These are phyloP conservation scores for Cryptotis parvus DNA, from an alignment of 2,113 vertebrate species.

Conservation along the genomic window DNA sequence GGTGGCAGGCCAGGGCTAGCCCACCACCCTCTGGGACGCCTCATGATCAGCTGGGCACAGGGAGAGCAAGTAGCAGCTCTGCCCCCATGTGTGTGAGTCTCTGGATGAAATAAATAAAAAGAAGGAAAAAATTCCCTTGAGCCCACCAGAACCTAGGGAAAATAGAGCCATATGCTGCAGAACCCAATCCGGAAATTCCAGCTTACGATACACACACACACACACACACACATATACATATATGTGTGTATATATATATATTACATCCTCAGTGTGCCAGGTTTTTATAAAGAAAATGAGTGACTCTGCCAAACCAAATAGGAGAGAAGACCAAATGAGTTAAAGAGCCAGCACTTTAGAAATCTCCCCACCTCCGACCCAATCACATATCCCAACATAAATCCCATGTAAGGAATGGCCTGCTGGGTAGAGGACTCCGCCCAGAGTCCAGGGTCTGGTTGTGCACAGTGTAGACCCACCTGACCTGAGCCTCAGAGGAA, in stretches of 20 bases:
- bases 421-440: neutral
- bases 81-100: no score
- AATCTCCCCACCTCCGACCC: conserved; percentile 12
- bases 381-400: conserved; percentile 48
- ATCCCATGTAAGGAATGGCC: conserved; percentile 39
- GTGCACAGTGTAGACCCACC: accelerated
- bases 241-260: conserved; percentile 50
- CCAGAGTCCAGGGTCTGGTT: neutral
- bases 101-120: no score
- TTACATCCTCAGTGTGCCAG: conserved; percentile 43
- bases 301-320: conserved; percentile 51
- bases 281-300: conserved; percentile 71
- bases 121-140: conserved; percentile 67
- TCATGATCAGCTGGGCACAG: no score
- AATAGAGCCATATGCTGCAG: conserved; percentile 68
- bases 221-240: conserved; percentile 52
- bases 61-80: no score
- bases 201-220: no score
- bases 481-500: neutral
- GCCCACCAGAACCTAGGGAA: conserved; percentile 74
- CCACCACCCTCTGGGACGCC: no score
- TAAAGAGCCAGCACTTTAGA: conserved; percentile 62
- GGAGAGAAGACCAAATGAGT: conserved; percentile 57
- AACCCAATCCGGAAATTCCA: conserved; percentile 73
- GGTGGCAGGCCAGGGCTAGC: no score